Conservation (phyloP, 2,797 vertebrate genomes). For the Balearica regulorum region DNA sequence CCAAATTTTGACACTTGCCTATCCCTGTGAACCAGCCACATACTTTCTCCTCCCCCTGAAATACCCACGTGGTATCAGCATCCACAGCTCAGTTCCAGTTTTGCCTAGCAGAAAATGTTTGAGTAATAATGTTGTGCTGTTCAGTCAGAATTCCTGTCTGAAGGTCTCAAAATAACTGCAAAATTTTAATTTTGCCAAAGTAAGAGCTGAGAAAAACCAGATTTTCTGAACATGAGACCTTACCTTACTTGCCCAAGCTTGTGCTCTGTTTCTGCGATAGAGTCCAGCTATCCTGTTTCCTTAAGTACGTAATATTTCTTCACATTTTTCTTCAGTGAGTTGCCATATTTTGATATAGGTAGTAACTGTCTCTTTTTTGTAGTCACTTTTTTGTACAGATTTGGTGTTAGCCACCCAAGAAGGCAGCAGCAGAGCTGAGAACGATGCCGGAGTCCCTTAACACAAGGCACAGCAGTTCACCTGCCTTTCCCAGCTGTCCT, state of each 20-base stretch:
- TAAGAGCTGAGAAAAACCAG: not conserved
- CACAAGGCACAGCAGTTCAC: not conserved
- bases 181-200: not conserved
- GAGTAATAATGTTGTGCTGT: not conserved
- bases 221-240: not conserved
- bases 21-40: not conserved
- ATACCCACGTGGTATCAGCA: not conserved
- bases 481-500: not conserved
- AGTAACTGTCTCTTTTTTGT: not conserved
- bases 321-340: not conserved
- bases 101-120: not conserved
- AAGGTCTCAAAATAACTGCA: not conserved
- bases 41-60: not conserved
- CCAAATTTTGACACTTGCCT: not conserved
- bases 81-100: not conserved
- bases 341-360: not conserved
- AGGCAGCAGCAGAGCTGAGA: not conserved
- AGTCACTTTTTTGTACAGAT: not conserved
- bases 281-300: not conserved
- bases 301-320: not conserved
- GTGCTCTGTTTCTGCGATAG: not conserved
- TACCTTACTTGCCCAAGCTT: not conserved
- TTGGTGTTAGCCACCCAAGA: not conserved
- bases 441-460: not conserved
- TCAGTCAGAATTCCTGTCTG: not conserved